Conservation (phyloP, 2,113 vertebrate species). For the Perca schrenkii region DNA sequence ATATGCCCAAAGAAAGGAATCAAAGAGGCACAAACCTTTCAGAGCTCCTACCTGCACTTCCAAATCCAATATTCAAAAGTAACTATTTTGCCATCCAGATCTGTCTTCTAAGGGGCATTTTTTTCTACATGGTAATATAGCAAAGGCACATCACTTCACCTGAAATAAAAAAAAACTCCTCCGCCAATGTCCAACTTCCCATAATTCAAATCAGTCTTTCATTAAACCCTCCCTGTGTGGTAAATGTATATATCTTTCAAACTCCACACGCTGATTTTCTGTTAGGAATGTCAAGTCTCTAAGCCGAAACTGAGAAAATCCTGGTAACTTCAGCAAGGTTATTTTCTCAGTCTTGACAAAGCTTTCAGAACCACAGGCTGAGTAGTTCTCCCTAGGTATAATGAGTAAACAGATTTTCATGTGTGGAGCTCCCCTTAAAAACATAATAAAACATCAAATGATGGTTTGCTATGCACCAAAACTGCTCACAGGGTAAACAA, state of each 20-base stretch:
- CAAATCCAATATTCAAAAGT: neutral
- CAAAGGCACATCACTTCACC: no score
- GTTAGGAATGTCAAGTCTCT: conserved; percentile 11
- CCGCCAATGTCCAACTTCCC: no score
- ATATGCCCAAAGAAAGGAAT: no score
- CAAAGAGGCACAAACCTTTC: no score
- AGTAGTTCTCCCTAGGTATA: neutral
- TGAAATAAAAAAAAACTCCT: no score
- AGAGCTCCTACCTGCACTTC: no score
- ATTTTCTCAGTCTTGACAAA: conserved; percentile 19
- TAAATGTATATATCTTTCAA: conserved; percentile 4
- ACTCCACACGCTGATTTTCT: conserved; percentile 9
- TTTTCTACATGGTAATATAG: neutral
- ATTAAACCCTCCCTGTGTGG: neutral
- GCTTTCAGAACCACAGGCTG: neutral
- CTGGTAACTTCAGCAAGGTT: fast-evolving
- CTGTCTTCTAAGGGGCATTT: no score
- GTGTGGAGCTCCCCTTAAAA: conserved; percentile 11
- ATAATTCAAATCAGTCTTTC: no score
- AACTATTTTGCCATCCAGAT: neutral
- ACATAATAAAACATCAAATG: conserved; percentile 21
- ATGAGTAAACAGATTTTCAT: neutral
- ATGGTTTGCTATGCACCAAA: neutral
- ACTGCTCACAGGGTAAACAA: conserved; percentile 47
- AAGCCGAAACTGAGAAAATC: conserved; percentile 16